Conservation (phyloP, 2,113 vertebrate species). For the Campylomormyrus tamandua region DNA sequence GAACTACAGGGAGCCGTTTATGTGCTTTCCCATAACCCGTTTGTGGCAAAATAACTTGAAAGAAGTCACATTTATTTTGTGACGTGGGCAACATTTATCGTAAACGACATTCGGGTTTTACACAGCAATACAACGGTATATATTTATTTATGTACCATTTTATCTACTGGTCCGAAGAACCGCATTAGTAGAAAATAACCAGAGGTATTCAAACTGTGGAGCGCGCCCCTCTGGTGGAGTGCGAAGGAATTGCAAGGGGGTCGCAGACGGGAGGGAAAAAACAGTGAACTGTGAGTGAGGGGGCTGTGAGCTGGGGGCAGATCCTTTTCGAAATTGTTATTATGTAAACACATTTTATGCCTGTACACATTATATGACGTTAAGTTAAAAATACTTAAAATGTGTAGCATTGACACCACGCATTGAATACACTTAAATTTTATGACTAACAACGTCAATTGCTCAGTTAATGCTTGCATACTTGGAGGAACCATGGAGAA, state of each 20-base stretch:
- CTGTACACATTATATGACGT: background rate
- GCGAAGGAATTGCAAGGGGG: background rate
- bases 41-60: background rate
- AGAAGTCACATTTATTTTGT: background rate
- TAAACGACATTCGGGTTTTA: background rate
- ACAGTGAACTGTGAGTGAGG: background rate
- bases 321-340: background rate
- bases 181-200: background rate
- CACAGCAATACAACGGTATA: background rate
- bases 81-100: background rate
- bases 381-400: background rate
- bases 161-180: background rate
- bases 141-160: background rate
- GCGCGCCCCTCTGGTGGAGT: background rate
- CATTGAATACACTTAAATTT: background rate
- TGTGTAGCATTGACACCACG: background rate
- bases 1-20: background rate
- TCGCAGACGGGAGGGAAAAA: background rate
- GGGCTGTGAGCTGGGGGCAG: background rate
- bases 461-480: background rate
- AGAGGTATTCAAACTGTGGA: background rate
- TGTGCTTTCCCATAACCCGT: background rate
- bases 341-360: background rate
- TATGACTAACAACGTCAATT: background rate
- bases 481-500: background rate